Conservation (phyloP, 1,140 invertebrate genomes). For the Battus philenor region DNA sequence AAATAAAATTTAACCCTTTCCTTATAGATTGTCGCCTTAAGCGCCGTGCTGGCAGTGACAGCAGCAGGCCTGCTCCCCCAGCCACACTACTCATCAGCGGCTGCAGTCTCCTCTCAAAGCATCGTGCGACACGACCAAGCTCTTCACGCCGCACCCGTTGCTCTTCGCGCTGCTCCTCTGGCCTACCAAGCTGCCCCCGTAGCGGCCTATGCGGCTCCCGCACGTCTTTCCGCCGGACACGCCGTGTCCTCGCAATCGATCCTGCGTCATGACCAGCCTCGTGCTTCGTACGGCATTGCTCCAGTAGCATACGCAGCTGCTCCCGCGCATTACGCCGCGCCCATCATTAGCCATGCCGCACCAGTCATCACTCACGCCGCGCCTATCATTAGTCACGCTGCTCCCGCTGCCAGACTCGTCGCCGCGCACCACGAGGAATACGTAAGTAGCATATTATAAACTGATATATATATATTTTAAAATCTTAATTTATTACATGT, state of each 20-base stretch:
- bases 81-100: slow-evolving; percentile 42
- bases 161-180: slow-evolving; percentile 28
- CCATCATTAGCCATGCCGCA: slow-evolving; percentile 63
- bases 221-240: slow-evolving; percentile 13
- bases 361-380: slow-evolving; percentile 28
- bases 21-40: slow-evolving; percentile 41
- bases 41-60: slow-evolving; percentile 40
- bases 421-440: slow-evolving; percentile 6
- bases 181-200: slow-evolving; percentile 33
- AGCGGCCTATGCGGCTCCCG: slow-evolving; percentile 28
- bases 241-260: slow-evolving; percentile 38
- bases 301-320: slow-evolving; percentile 29
- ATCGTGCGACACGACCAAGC: slow-evolving; percentile 54
- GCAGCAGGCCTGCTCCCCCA: slow-evolving; percentile 42
- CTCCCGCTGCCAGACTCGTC: slow-evolving; percentile 19
- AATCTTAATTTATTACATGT: neutral
- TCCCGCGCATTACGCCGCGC: slow-evolving; percentile 52
- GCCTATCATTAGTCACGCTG: slow-evolving; percentile 16
- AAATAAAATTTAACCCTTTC: neutral
- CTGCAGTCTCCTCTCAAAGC: slow-evolving; percentile 54
- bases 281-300: slow-evolving; percentile 36
- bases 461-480: neutral
- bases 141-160: slow-evolving; percentile 31
- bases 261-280: slow-evolving; percentile 39
- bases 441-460: neutral